Percentiles rank a stretch among this genome's conserved stretches.
Conservation (phyloP, 2,113 vertebrate species). For the Chitala chitala region DNA sequence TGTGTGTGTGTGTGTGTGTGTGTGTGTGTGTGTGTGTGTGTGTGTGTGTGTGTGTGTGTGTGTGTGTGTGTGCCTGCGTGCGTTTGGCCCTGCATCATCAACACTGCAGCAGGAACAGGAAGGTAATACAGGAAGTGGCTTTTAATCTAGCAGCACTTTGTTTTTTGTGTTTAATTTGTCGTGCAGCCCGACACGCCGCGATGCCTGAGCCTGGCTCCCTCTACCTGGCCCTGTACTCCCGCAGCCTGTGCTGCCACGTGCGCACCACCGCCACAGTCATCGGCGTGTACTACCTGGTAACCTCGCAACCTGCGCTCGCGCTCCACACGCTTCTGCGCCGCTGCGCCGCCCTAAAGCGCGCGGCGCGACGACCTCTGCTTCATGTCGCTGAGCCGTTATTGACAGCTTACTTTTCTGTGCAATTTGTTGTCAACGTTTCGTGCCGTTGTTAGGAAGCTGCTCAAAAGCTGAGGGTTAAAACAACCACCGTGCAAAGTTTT, state of each 20-base stretch:
- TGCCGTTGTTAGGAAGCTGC: too few relatives aligned
- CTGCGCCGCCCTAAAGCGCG: too few relatives aligned
- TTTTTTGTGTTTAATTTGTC: not conserved
- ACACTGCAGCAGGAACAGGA: not conserved
- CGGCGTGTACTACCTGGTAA: conserved; percentile 29
- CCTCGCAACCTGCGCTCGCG: not conserved
- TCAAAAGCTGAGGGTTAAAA: too few relatives aligned
- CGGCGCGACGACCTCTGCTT: too few relatives aligned
- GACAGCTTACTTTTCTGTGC: too few relatives aligned
- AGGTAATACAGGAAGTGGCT: conserved; percentile 2
- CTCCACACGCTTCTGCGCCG: not conserved
- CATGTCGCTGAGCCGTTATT: too few relatives aligned
- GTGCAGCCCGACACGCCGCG: not conserved
- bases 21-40: conserved; percentile 10
- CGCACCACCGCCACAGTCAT: conserved; percentile 26
- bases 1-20: not conserved
- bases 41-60: conserved; percentile 4
- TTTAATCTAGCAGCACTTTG: not conserved
- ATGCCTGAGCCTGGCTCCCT: not conserved
- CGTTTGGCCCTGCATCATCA: too few relatives aligned
- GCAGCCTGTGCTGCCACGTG: conserved; percentile 39
- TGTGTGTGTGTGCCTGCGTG: not conserved
- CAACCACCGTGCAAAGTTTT: too few relatives aligned
- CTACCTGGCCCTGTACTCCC: conserved; percentile 15
- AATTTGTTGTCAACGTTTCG: too few relatives aligned